Conservation (phyloP, 1,140 invertebrate species). For the Zelostemma sp. region DNA sequence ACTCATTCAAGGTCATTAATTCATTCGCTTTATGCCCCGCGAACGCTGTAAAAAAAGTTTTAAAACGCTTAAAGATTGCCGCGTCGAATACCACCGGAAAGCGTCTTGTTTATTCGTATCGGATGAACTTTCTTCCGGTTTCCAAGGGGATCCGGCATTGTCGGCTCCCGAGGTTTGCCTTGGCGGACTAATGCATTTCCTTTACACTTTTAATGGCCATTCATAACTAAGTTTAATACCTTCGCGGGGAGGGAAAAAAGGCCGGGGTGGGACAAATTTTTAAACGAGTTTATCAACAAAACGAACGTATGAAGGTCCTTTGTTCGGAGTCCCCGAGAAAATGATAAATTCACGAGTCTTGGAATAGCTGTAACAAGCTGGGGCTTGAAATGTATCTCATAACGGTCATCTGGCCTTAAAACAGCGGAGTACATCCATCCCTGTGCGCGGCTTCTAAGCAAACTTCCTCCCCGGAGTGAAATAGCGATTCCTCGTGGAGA, state of each 20-base stretch:
- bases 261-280: no score
- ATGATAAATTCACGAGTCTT: conserved; percentile 16
- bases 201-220: conserved; percentile 71
- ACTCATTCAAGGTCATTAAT: conserved; percentile 15
- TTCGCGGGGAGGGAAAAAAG: no score
- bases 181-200: conserved; percentile 68
- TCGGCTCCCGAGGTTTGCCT: conserved; percentile 44
- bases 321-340: background rate
- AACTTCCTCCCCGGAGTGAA: conserved; percentile 39
- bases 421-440: conserved; percentile 23
- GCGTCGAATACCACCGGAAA: conserved; percentile 32
- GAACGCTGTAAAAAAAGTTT: conserved; percentile 23
- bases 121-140: conserved; percentile 47
- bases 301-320: conserved; percentile 2
- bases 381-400: conserved; percentile 45
- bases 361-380: conserved; percentile 42
- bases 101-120: conserved; percentile 51
- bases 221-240: conserved; percentile 71
- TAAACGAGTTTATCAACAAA: no score
- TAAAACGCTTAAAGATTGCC: conserved; percentile 33
- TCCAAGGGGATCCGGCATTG: conserved; percentile 42
- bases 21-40: conserved; percentile 30
- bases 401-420: conserved; percentile 42
- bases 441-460: conserved; percentile 23
- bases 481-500: conserved; percentile 49